Evolutionary conservation across 2,888 invertebrate species (phyloP).

Genomic region (Sarcophaga carnaria): DNA sequence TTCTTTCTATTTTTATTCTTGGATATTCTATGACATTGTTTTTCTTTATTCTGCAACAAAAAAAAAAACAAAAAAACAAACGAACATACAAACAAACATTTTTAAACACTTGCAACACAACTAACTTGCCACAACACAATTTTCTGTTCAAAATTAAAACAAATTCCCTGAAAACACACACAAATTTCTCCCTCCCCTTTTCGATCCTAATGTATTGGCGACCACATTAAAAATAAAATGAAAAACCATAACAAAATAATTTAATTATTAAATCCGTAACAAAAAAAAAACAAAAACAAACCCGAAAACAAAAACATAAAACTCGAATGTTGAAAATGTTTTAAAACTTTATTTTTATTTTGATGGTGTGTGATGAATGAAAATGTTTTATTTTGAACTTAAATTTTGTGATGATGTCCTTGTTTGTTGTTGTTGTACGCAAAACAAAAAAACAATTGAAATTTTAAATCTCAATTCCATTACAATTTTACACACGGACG

Average conservation of each 20-base stretch:
- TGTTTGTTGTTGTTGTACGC: conserved; percentile 65
- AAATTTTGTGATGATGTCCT: conserved; percentile 59
- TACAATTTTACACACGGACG: conserved; percentile 13
- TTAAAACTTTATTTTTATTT: conserved; percentile 1
- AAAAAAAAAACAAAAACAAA: conserved; percentile 10
- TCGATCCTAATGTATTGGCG: background rate
- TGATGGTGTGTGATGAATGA: conserved; percentile 50
- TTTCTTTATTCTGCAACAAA: conserved; percentile 9
- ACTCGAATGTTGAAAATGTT: conserved; percentile 39
- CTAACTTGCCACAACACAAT: background rate
- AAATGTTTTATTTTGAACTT: conserved; percentile 45
- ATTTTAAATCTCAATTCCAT: conserved; percentile 29
- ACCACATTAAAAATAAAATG: background rate
- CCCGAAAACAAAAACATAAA: background rate
- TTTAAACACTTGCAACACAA: conserved; percentile 44
- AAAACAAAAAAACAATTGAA: conserved; percentile 32
- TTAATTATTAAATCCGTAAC: background rate
- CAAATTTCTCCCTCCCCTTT: background rate
- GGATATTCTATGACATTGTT: conserved; percentile 71
- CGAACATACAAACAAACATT: conserved; percentile 35
- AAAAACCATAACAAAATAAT: background rate
- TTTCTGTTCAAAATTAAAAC: background rate
- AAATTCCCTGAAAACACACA: background rate
- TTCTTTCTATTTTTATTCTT: conserved; percentile 78
- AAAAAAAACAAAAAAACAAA: conserved; percentile 24